A percentile compares a stretch with the other conserved stretches of the same genome.
Conservation (phyloP, 2,113 vertebrate species). For the Myxocyprinus asiaticus region DNA sequence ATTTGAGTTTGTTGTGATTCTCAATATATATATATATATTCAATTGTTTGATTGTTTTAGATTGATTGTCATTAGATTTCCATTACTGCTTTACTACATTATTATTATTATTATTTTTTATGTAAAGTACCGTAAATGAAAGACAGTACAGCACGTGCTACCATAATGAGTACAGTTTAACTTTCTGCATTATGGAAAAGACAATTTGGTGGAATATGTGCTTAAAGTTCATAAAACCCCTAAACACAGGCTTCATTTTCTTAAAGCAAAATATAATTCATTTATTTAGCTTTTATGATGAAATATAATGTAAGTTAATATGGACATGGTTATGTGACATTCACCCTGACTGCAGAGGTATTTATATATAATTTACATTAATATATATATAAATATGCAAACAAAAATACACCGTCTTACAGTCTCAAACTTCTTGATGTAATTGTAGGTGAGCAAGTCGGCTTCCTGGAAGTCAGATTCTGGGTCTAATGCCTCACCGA, state of each 20-base stretch:
- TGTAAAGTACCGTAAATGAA: no score
- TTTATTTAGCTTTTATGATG: neutral
- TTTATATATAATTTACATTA: neutral
- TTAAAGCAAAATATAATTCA: neutral
- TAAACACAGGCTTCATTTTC: neutral
- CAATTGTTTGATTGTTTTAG: no score
- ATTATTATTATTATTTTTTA: no score
- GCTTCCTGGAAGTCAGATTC: constrained; percentile 93
- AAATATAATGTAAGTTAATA: neutral
- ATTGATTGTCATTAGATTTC: no score
- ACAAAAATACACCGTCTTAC: constrained; percentile 65
- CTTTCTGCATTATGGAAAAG: no score
- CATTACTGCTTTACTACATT: no score
- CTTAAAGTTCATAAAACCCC: no score
- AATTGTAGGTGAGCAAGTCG: constrained; percentile 94
- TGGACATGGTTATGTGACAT: neutral
- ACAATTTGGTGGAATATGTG: no score
- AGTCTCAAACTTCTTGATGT: constrained; percentile 92
- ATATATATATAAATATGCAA: neutral
- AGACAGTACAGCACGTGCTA: no score
- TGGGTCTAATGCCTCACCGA: constrained; percentile 84
- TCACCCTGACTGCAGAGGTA: neutral
- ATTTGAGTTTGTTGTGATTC: no score
- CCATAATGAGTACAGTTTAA: no score
- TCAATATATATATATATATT: no score